Percentiles rank a stretch among this genome's conserved stretches.
Conservation (phyloP, 2,113 vertebrate genomes). For the Loxodonta africana region DNA sequence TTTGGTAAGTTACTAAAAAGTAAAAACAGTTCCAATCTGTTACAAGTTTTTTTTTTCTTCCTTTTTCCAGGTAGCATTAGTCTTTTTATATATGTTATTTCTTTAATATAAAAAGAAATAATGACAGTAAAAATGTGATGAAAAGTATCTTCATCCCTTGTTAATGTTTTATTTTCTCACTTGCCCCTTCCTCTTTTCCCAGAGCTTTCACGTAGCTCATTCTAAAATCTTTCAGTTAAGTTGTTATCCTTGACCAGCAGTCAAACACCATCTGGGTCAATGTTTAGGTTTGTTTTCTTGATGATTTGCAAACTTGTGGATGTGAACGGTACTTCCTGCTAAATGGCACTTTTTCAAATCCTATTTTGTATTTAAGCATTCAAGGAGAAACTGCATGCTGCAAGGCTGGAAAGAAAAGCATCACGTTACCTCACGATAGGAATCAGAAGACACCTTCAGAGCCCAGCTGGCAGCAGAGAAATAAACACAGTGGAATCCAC, state of each 20-base stretch:
- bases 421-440: not conserved
- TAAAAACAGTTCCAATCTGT: not conserved
- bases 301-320: not conserved
- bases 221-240: not conserved
- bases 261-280: not conserved
- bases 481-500: not conserved
- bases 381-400: conserved; percentile 50
- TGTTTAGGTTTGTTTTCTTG: conserved; percentile 12
- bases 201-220: not conserved
- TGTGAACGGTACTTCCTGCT: not conserved
- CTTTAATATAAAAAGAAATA: not conserved
- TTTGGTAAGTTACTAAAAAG: not conserved
- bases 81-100: not conserved
- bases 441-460: conserved; percentile 53
- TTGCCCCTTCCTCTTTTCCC: not conserved
- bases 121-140: not conserved
- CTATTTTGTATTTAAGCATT: conserved; percentile 43
- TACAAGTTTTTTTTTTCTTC: not conserved
- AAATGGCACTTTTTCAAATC: not conserved
- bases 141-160: too few species aligned
- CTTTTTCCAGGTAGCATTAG: not conserved
- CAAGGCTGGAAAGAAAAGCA: conserved; percentile 28
- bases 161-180: not conserved
- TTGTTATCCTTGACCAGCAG: not conserved
- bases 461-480: not conserved